Conservation (phyloP, 2,888 invertebrate genomes). For the Leptopilina myrica region DNA sequence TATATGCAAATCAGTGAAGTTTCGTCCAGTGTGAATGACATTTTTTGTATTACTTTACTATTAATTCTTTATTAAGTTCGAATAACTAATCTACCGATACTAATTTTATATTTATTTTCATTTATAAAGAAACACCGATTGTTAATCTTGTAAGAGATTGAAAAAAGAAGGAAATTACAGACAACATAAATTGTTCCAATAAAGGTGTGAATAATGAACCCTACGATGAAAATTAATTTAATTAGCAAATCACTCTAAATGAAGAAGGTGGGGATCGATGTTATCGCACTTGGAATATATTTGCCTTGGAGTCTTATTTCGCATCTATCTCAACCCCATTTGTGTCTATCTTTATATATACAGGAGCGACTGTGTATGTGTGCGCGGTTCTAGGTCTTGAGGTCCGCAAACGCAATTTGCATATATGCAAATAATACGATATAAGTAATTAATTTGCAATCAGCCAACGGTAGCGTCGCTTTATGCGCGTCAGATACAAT, state of each 20-base stretch:
- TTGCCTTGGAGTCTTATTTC: slow-evolving; percentile 35
- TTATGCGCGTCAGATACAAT: slow-evolving; percentile 70
- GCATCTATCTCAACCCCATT: slow-evolving; percentile 45
- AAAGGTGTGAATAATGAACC: background rate
- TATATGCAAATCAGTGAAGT: too few relatives aligned
- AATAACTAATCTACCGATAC: too few relatives aligned
- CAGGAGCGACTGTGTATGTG: too few relatives aligned
- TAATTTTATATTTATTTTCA: too few relatives aligned
- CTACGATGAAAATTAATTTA: background rate
- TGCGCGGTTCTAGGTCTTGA: slow-evolving; percentile 51
- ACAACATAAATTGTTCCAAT: background rate
- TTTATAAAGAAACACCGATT: too few relatives aligned
- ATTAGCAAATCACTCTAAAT: background rate
- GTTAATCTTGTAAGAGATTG: too few relatives aligned
- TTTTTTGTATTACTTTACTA: too few relatives aligned
- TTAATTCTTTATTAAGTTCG: too few relatives aligned
- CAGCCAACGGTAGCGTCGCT: slow-evolving; percentile 67
- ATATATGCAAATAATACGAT: slow-evolving; percentile 74
- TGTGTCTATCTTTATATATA: slow-evolving; percentile 41
- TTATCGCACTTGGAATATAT: slow-evolving; percentile 32
- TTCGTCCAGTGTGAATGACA: too few relatives aligned
- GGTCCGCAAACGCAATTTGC: slow-evolving; percentile 64
- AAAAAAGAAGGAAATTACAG: background rate
- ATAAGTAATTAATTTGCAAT: slow-evolving; percentile 76
- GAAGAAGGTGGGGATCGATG: background rate